Evolutionary conservation across 2,113 vertebrate species (phyloP).

Genomic region (Neofelis nebulosa): DNA sequence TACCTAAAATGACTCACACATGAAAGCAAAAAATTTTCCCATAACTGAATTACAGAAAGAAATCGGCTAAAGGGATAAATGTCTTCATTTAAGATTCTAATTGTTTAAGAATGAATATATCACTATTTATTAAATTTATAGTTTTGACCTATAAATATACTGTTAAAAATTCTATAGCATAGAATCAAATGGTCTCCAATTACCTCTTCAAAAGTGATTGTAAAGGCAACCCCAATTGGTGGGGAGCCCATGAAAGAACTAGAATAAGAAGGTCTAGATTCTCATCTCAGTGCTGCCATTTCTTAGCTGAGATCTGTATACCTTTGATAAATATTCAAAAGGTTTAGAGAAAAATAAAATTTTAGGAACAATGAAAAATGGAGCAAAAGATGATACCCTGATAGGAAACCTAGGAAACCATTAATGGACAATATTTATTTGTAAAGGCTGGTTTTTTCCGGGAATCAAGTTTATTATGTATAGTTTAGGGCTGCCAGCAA

Average conservation of each 20-base stretch:
- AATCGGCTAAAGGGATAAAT: constrained; percentile 6
- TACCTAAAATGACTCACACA: neutral
- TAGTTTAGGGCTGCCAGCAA: neutral
- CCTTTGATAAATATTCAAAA: neutral
- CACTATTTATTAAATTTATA: neutral
- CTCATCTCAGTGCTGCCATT: neutral
- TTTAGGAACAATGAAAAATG: neutral
- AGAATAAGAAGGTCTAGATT: constrained; percentile 6
- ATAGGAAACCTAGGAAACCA: neutral
- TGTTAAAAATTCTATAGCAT: neutral
- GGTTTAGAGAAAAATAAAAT: neutral
- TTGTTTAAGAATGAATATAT: neutral
- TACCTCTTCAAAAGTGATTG: neutral
- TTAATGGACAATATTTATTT: neutral
- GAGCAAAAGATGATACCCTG: neutral
- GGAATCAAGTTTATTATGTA: neutral
- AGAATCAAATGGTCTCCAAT: neutral
- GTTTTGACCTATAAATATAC: neutral
- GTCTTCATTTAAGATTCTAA: neutral
- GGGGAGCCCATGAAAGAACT: neutral
- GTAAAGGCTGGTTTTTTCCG: neutral
- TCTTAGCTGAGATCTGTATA: neutral
- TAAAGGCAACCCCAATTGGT: neutral
- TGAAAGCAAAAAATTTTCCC: neutral
- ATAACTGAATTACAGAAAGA: neutral